Evolutionary conservation across 2,113 vertebrate genomes (phyloP), one percentile per base, ranked within the genome.

Genomic region (Neogobius melanostomus): DNA sequence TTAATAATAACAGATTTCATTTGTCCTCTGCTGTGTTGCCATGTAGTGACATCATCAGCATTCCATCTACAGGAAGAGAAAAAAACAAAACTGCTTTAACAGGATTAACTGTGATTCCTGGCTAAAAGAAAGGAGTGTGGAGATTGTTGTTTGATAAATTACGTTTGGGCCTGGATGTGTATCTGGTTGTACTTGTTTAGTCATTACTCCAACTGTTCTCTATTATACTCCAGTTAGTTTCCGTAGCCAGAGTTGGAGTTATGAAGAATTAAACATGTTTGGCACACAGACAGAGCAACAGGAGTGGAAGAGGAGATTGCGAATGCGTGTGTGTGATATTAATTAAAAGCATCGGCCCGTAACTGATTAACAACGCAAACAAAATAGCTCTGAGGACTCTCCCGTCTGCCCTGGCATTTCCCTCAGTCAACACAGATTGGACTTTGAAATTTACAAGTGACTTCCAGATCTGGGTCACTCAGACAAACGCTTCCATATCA

Each of bases 341-440:
- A 83, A 77, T 80, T 80, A 72, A 77, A 75, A 69, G 57, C 77
- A 77, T 72, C 66, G 63, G 77, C 54, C 74, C 28, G 61, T 74
- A 77, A 77, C 68, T 75, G 63, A 83, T 83, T 75, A 77, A 69
- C 72, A 75, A 69, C 72, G 66, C 65, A 77, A 75, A 80, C 65
- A 77, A 69, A 77, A 60, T 64, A 62, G 51, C 68, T 75, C 44
- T 43, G 57, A 65, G 62, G 48, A 68, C 11, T 68, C 57, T 50
- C 43, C 63, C 61, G 56, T 69, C 49, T 64, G 64, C 57, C 8
- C n/a, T 52, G 36, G 42, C 44, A 67, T 51, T 76, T 65, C 60
- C 62, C 68, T 62, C 11, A 60, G 36, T 53, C 60, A 53, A 44
- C 44, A 44, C 3, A 11, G 49, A 67, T 63, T 15, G 17, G 46